Evolutionary conservation across 2,113 vertebrate species (phyloP).

Genomic region (Geococcyx californianus): DNA sequence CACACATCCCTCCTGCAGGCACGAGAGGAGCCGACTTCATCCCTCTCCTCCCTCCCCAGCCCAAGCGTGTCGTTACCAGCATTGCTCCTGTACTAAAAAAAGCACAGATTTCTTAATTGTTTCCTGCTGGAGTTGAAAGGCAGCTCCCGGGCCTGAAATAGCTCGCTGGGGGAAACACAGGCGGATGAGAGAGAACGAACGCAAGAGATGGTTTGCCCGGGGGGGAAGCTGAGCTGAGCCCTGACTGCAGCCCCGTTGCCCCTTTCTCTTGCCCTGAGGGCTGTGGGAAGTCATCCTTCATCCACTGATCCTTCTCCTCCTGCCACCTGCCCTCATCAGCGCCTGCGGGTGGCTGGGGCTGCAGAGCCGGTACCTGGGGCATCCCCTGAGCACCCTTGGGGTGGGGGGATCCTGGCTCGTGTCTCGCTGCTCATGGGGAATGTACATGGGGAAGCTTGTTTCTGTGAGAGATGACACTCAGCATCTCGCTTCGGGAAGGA

Average conservation of each 20-base stretch:
- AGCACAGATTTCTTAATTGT: constrained; percentile 57
- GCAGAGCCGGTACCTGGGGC: not conserved
- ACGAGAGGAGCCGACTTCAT: not conserved
- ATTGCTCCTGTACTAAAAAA: constrained; percentile 52
- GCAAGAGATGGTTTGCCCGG: not conserved
- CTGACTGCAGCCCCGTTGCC: rapidly evolving
- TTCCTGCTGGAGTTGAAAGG: constrained; percentile 62
- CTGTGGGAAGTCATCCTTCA: not conserved
- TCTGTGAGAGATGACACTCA: not conserved
- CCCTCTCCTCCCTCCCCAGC: not conserved
- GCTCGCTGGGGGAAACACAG: not conserved
- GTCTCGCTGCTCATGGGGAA: rapidly evolving
- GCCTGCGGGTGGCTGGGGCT: rapidly evolving
- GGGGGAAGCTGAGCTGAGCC: not conserved
- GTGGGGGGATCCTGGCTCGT: not conserved
- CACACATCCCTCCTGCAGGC: not conserved
- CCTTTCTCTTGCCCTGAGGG: not conserved
- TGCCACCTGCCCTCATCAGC: not conserved
- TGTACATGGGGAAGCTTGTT: not conserved
- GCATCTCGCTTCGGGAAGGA: not conserved
- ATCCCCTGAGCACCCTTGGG: not conserved
- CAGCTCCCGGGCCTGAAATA: constrained; percentile 32
- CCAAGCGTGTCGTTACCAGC: not conserved
- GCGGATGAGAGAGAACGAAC: not conserved
- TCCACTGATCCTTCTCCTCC: not conserved